A percentile compares a stretch with the other conserved stretches of the same genome.
These are phyloP conservation scores for Heliconius ismenius DNA, from an alignment of 2,888 invertebrate genomes.

Conservation along the genomic window DNA sequence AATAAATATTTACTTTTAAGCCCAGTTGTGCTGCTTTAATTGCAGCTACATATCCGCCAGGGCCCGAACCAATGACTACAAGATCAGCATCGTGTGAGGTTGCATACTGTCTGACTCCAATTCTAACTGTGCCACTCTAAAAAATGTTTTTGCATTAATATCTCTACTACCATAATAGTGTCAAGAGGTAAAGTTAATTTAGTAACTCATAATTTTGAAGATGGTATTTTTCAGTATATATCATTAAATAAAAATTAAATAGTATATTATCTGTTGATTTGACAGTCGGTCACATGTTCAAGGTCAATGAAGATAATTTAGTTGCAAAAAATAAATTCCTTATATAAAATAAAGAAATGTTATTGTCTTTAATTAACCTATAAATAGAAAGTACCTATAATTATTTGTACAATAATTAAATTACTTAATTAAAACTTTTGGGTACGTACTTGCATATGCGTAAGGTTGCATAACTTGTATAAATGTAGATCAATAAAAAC, in stretches of 20 bases:
- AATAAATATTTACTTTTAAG: slow-evolving; percentile 86
- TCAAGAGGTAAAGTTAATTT: neutral
- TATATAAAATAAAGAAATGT: neutral
- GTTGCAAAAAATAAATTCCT: neutral
- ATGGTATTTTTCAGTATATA: neutral
- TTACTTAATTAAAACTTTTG: slow-evolving; percentile 6
- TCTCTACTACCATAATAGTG: neutral
- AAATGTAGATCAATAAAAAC: slow-evolving; percentile 14
- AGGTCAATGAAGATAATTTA: slow-evolving; percentile 59
- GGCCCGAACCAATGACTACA: slow-evolving; percentile 98
- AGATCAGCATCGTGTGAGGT: slow-evolving; percentile 92
- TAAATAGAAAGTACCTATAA: neutral
- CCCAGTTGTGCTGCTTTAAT: slow-evolving; percentile 99
- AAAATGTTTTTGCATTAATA: slow-evolving; percentile 11
- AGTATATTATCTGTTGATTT: slow-evolving; percentile 31
- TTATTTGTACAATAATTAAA: neutral
- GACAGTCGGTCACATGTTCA: slow-evolving; percentile 71
- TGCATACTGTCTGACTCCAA: slow-evolving; percentile 84
- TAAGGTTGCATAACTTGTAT: slow-evolving; percentile 43
- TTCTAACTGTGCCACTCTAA: slow-evolving; percentile 64
- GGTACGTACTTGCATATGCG: slow-evolving; percentile 12
- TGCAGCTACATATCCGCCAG: slow-evolving; percentile 99
- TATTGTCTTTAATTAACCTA: neutral
- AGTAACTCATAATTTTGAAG: neutral
- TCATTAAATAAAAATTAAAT: slow-evolving; percentile 1